These are phyloP conservation scores for Mormyrops attenuatus DNA, from an alignment of 2,797 vertebrate species.

Conservation along the genomic window DNA sequence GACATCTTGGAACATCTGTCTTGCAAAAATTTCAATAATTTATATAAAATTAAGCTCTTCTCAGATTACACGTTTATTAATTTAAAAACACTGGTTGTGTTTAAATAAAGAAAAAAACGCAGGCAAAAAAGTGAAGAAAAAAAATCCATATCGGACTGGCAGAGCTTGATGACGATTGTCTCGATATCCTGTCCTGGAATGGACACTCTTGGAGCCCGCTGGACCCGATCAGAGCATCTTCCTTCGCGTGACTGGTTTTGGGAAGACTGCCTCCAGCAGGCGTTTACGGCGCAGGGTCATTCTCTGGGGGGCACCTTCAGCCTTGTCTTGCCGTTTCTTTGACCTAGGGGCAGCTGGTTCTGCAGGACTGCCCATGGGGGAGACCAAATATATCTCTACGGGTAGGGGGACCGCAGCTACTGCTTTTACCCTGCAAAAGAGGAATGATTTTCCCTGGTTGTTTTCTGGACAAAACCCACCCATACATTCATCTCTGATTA, in stretches of 20 bases:
- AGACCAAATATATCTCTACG: slow-evolving; percentile 73
- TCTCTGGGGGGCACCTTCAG: slow-evolving; percentile 42
- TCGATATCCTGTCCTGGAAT: not conserved
- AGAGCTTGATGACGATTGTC: not conserved
- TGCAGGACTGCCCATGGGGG: slow-evolving; percentile 74
- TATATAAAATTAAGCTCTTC: slow-evolving; percentile 75
- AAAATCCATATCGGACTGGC: not conserved
- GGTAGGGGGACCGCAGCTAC: slow-evolving; percentile 61
- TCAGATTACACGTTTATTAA: slow-evolving; percentile 56
- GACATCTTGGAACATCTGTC: slow-evolving; percentile 53
- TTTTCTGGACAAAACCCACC: not conserved
- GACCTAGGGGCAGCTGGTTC: slow-evolving; percentile 32
- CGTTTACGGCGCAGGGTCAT: slow-evolving; percentile 70
- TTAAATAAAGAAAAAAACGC: slow-evolving; percentile 41
- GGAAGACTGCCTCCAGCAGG: slow-evolving; percentile 69
- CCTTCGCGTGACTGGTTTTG: slow-evolving; percentile 81
- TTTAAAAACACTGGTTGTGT: slow-evolving; percentile 46
- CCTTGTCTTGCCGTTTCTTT: slow-evolving; percentile 48
- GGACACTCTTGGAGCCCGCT: not conserved
- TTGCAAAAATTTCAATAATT: slow-evolving; percentile 77
- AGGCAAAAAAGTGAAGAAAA: slow-evolving; percentile 39
- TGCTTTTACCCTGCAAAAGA: slow-evolving; percentile 58
- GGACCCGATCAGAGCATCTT: slow-evolving; percentile 75
- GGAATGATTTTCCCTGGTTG: not conserved
- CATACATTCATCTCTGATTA: not conserved